Evolutionary conservation across 2,797 vertebrate species (phyloP).

Genomic region (Danio albolineatus): DNA sequence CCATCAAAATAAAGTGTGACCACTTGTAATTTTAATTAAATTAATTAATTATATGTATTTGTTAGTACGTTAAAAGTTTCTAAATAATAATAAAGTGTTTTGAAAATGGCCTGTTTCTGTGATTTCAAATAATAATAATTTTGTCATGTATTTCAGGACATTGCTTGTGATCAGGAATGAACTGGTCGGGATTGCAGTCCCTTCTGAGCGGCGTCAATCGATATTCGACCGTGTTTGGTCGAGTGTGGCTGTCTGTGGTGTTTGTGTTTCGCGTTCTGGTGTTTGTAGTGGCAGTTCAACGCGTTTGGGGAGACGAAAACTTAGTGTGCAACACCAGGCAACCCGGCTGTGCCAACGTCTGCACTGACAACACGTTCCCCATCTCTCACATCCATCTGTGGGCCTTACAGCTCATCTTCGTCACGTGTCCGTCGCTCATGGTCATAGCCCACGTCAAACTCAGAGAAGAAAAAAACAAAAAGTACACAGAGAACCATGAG

Average conservation of each 20-base stretch:
- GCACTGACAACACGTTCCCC: slow-evolving; percentile 91
- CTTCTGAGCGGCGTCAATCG: slow-evolving; percentile 90
- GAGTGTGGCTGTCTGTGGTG: slow-evolving; percentile 93
- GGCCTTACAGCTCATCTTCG: slow-evolving; percentile 96
- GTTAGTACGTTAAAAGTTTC: too few species aligned
- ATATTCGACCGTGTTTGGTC: slow-evolving; percentile 93
- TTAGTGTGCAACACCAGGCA: slow-evolving; percentile 90
- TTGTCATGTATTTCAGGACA: slow-evolving; percentile 15
- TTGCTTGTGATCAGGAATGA: slow-evolving; percentile 78
- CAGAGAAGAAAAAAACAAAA: slow-evolving; percentile 83
- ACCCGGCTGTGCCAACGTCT: slow-evolving; percentile 90
- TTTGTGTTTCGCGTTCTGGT: slow-evolving; percentile 93
- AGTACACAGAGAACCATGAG: slow-evolving; percentile 64
- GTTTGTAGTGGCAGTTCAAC: slow-evolving; percentile 89
- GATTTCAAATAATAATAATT: too few species aligned
- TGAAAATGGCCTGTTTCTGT: slow-evolving; percentile 21
- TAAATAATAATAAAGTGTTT: too few species aligned
- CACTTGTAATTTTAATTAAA: too few species aligned
- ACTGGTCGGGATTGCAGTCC: slow-evolving; percentile 86
- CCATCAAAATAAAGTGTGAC: too few species aligned
- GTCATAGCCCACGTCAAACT: slow-evolving; percentile 92
- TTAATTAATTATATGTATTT: too few species aligned
- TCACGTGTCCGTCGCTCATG: slow-evolving; percentile 92
- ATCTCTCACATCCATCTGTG: slow-evolving; percentile 95
- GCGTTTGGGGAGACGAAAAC: slow-evolving; percentile 91